A percentile compares a stretch with the other conserved stretches of the same genome.
phyloP scores from a whole-genome alignment of 1,140 invertebrate genomes.

The Lamellibrachia luymesi region DNA sequence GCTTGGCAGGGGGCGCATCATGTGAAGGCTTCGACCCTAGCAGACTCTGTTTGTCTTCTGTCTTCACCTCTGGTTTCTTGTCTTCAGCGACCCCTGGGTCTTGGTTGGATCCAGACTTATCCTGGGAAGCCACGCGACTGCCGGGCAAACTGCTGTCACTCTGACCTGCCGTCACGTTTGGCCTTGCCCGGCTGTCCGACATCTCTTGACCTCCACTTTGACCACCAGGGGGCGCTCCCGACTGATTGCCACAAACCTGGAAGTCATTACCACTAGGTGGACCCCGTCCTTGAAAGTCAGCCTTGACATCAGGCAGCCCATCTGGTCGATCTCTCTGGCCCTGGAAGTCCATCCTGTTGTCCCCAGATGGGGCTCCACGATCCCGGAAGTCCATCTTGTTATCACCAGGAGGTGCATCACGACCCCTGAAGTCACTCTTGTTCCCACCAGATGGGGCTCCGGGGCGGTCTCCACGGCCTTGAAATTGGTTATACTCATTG shows the following conservation, averaged over 20 bases:
- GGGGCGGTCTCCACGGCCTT: not conserved
- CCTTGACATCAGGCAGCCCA: not conserved
- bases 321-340: not conserved
- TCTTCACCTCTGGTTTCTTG: not conserved
- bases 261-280: not conserved
- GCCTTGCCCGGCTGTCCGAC: not conserved
- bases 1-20: not conserved
- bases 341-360: not conserved
- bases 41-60: not conserved
- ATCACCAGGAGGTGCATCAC: not conserved
- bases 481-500: not conserved
- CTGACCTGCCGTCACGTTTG: not conserved
- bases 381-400: not conserved
- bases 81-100: not conserved
- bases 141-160: not conserved
- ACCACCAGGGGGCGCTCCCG: too few relatives aligned
- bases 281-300: not conserved
- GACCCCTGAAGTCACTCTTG: not conserved
- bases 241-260: not conserved
- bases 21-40: not conserved
- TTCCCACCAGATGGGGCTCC: not conserved
- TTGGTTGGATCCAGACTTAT: not conserved
- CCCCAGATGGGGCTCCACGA: not conserved
- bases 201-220: not conserved
- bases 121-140: not conserved